Base-by-base conservation (phyloP, 2,797 vertebrate genomes). In the Eurystomus glaucurus region DNA sequence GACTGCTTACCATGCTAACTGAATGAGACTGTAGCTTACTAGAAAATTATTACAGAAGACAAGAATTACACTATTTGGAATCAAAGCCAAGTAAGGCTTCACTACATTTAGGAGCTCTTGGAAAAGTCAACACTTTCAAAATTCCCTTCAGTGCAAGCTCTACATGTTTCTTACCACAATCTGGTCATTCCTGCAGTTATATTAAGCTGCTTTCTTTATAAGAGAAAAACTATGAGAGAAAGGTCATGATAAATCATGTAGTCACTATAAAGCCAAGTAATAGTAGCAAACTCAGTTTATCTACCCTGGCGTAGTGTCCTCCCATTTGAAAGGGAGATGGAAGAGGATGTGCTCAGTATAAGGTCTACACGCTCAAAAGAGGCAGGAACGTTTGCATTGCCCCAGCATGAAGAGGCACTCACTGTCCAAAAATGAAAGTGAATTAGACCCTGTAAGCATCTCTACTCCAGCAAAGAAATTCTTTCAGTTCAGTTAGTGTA, bases 341-440 rank as follows among this genome's bases (percentile, higher is more conserved):
- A 60, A 80, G 31, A 35, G 45, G 15, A 74, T 13, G 29, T 20
- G 6, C 21, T 75, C 52, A n/a, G 2, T 26, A 1, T 7, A 28
- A 95, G 18, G 46, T 54, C 43, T 37, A 17, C 11, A 13, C 0
- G 2, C n/a, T 84, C 31, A 55, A 71, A 93, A 33, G 17, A 23
- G 3, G 3, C 4, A 19, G 57, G 15, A 90, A 39, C 17, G 20
- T 78, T 46, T 14, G 21, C 0, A 0, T 26, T 75, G 33, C 15
- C 20, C 21, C 72, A 88, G 50, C 1, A 3, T 3, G 10, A 81
- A 77, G 20, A 55, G 23, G 20, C 7, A 21, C 10, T 28, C 6
- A 17, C 39, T 70, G 50, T 68, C 31, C 52, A 71, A 66, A 93
- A 75, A 6, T 25, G 14, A 60, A 83, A 77, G 23, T n/a, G 14